A percentile compares a stretch with the other conserved stretches of the same genome.
phyloP scores from a whole-genome alignment of 2,113 vertebrate genomes.

The Cyphomyrus plagiostoma region DNA sequence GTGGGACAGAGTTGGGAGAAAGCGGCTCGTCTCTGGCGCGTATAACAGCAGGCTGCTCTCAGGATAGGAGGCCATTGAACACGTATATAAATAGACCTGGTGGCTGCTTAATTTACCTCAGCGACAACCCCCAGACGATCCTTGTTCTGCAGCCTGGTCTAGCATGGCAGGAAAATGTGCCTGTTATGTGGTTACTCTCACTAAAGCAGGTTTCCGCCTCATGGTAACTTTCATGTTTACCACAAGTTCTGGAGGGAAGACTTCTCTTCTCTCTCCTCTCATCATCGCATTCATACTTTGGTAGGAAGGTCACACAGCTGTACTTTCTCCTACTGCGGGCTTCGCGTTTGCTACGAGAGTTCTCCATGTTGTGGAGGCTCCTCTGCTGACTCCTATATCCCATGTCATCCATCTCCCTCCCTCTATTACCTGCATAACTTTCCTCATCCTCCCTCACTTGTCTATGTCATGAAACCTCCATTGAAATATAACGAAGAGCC shows the following conservation, averaged over 20 bases:
- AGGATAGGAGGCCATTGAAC: neutral
- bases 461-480: neutral
- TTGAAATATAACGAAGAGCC: neutral
- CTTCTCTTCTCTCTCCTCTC: neutral
- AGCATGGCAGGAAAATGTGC: neutral
- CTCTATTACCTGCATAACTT: neutral
- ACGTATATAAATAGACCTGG: neutral
- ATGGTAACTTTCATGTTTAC: neutral
- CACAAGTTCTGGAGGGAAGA: neutral
- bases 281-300: neutral
- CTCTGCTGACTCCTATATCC: neutral
- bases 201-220: neutral
- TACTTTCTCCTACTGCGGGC: neutral
- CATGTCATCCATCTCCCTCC: neutral
- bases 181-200: neutral
- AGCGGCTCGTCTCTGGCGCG: neutral
- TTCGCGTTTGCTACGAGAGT: neutral
- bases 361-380: neutral
- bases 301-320: neutral
- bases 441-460: neutral
- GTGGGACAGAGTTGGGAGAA: neutral
- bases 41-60: neutral
- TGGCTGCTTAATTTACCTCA: conserved; percentile 1
- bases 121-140: neutral
- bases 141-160: neutral